These are phyloP conservation scores for Myathropa florea DNA, from an alignment of 2,888 invertebrate genomes.

Conservation along the genomic window DNA sequence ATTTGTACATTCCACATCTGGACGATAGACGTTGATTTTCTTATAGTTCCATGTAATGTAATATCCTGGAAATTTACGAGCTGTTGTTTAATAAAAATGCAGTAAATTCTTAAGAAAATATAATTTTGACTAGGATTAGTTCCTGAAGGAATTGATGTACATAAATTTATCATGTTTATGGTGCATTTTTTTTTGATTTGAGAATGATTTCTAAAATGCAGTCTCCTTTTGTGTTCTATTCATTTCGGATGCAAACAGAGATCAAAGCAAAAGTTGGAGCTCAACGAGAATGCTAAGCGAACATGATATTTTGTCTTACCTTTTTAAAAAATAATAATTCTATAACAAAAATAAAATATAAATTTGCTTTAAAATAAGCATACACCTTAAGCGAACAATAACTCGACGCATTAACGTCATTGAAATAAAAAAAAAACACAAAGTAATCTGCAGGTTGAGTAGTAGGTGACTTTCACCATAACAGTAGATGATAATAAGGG, in stretches of 20 bases:
- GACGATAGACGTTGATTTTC: constrained; percentile 91
- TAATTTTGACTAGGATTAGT: constrained; percentile 27
- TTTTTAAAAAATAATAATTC: neutral
- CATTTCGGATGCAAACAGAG: constrained; percentile 17
- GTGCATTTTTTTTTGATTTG: constrained; percentile 20
- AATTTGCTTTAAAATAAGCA: neutral
- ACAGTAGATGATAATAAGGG: neutral
- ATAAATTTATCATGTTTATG: constrained; percentile 8
- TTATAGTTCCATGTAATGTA: constrained; percentile 92
- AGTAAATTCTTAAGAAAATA: constrained; percentile 30
- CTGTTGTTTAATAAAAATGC: constrained; percentile 64
- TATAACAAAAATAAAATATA: neutral
- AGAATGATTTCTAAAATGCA: constrained; percentile 49
- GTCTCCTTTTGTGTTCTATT: constrained; percentile 9
- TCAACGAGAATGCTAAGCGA: constrained; percentile 7
- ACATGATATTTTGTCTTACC: neutral
- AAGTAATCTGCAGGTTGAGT: too few relatives aligned
- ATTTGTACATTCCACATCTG: constrained; percentile 97
- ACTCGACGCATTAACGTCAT: too few relatives aligned
- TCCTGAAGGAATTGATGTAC: constrained; percentile 3
- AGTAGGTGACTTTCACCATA: neutral
- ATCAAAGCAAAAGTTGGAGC: constrained; percentile 54
- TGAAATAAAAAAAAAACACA: too few relatives aligned
- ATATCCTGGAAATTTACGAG: constrained; percentile 84
- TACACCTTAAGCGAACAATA: too few relatives aligned